phyloP scores from a whole-genome alignment of 2,888 invertebrate genomes.

The Lasioglossum pauxillum region DNA sequence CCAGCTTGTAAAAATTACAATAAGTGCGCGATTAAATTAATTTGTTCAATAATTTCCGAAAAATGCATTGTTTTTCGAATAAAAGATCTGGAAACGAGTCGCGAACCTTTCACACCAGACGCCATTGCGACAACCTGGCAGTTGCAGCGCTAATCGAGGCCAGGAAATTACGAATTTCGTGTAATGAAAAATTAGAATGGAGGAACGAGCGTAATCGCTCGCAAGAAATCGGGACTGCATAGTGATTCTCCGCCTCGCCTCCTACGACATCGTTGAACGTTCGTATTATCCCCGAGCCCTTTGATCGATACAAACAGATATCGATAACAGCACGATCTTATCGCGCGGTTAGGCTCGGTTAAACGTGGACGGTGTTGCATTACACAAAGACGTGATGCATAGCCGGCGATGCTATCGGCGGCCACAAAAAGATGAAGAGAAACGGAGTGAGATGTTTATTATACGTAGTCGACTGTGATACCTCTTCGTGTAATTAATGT shows the following conservation, averaged over 20 bases:
- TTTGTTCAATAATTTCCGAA: not conserved
- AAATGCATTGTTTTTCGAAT: not conserved
- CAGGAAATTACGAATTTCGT: slow-evolving; percentile 24
- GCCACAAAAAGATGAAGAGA: slow-evolving; percentile 32
- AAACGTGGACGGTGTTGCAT: slow-evolving; percentile 69
- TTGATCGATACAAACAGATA: slow-evolving; percentile 72
- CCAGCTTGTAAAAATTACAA: not conserved
- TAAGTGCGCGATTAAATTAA: not conserved
- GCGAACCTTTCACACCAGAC: not conserved
- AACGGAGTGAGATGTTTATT: slow-evolving; percentile 60
- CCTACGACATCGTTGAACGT: slow-evolving; percentile 66
- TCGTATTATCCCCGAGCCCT: slow-evolving; percentile 65
- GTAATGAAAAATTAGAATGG: slow-evolving; percentile 28
- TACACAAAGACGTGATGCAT: slow-evolving; percentile 71
- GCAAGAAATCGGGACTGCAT: slow-evolving; percentile 25
- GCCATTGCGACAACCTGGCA: not conserved
- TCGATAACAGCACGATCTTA: slow-evolving; percentile 72
- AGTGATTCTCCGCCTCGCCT: slow-evolving; percentile 45
- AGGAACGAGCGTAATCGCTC: slow-evolving; percentile 35
- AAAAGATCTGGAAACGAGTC: not conserved
- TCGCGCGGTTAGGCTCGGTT: slow-evolving; percentile 63
- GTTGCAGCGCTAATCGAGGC: slow-evolving; percentile 28
- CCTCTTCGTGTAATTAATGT: slow-evolving; percentile 27
- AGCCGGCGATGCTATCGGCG: slow-evolving; percentile 56
- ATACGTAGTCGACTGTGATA: slow-evolving; percentile 34